phyloP scores from a whole-genome alignment of 2,888 invertebrate genomes.

The Acleris holmiana region DNA sequence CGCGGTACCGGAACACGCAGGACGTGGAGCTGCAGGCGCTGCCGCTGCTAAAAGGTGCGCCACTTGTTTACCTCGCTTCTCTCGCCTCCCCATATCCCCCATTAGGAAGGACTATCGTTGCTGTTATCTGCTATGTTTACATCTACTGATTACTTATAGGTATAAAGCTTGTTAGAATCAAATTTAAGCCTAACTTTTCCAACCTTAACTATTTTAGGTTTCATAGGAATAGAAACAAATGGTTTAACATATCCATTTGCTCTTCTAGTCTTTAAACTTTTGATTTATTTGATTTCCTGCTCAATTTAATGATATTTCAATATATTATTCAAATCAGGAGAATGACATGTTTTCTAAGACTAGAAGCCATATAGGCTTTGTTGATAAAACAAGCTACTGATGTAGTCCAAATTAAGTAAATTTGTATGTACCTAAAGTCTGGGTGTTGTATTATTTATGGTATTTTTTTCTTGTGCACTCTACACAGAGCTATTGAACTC shows the following conservation, averaged over 20 bases:
- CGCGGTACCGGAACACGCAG: constrained; percentile 98
- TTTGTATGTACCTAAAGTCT: too few species aligned
- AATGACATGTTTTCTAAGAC: too few species aligned
- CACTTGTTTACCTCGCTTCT: constrained; percentile 34
- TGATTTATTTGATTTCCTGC: neutral
- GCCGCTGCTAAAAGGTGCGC: constrained; percentile 97
- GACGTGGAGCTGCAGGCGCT: constrained; percentile 98
- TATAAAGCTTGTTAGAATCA: constrained; percentile 13
- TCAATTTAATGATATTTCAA: neutral
- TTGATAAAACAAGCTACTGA: too few species aligned
- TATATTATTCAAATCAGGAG: too few species aligned
- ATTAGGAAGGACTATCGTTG: neutral
- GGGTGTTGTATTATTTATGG: too few species aligned
- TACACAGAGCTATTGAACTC: too few species aligned
- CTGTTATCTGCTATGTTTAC: constrained; percentile 6
- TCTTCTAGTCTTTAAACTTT: neutral
- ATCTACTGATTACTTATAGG: neutral
- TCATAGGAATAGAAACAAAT: neutral
- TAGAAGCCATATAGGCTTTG: too few species aligned
- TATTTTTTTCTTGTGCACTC: too few species aligned
- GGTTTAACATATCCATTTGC: neutral
- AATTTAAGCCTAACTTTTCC: constrained; percentile 5
- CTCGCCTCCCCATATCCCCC: constrained; percentile 15
- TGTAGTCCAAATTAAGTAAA: too few species aligned
- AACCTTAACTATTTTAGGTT: constrained; percentile 15